Evolutionary conservation across 1,140 invertebrate species (phyloP).

Genomic region (Holotrichia oblita): DNA sequence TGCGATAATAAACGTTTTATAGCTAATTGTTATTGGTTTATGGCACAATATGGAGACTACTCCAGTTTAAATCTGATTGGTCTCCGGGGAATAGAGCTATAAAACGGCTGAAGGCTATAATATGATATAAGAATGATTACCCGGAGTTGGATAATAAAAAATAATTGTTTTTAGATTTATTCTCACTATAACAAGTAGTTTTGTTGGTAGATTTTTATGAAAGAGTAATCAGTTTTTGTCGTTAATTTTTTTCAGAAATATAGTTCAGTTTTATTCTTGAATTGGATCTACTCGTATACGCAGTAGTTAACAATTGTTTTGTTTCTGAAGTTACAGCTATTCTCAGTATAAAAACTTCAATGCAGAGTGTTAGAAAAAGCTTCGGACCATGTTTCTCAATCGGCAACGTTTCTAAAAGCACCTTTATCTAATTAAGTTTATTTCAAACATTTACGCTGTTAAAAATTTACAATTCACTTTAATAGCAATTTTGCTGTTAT

Average conservation of each 20-base stretch:
- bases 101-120: conserved; percentile 58
- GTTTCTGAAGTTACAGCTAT: too few relatives aligned
- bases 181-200: conserved; percentile 20
- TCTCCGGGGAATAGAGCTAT: conserved; percentile 55
- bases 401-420: too few relatives aligned
- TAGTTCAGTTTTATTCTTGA: background rate
- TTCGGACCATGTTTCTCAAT: too few relatives aligned
- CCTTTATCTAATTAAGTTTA: too few relatives aligned
- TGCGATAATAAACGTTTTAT: conserved; percentile 60
- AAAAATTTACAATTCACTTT: too few relatives aligned
- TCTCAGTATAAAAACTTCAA: too few relatives aligned
- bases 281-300: background rate
- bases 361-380: too few relatives aligned
- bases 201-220: background rate
- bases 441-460: too few relatives aligned
- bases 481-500: too few relatives aligned
- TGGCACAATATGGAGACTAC: conserved; percentile 60
- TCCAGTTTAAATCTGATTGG: conserved; percentile 61
- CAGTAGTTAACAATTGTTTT: too few relatives aligned
- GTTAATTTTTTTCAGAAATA: background rate
- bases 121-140: conserved; percentile 51
- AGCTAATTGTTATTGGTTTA: conserved; percentile 62
- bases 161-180: conserved; percentile 54
- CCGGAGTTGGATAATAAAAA: conserved; percentile 55
- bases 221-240: background rate